These are phyloP conservation scores for Lissonota sp. DNA, from an alignment of 2,888 invertebrate species.

Conservation along the genomic window DNA sequence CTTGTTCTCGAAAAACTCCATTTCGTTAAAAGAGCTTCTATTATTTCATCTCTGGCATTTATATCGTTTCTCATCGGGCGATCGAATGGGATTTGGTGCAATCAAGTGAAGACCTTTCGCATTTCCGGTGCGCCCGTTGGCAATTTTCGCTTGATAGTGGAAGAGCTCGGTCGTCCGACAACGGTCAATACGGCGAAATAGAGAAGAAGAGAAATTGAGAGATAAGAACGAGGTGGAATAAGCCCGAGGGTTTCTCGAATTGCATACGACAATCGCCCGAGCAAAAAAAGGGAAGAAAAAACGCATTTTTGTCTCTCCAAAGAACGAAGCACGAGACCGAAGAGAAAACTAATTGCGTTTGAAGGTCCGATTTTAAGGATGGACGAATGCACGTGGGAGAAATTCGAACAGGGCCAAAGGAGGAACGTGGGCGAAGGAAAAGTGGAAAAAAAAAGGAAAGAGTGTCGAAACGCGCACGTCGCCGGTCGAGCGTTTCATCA, in stretches of 20 bases:
- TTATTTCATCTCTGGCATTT: constrained; percentile 7
- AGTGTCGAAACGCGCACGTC: constrained; percentile 37
- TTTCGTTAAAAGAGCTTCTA: background rate
- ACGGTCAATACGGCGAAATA: constrained; percentile 27
- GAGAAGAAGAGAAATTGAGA: constrained; percentile 1
- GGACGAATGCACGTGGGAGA: constrained; percentile 28
- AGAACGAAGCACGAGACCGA: background rate
- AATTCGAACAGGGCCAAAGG: background rate
- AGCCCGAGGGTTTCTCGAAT: constrained; percentile 18
- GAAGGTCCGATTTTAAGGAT: constrained; percentile 39
- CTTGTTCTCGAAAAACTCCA: background rate
- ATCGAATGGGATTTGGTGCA: constrained; percentile 41
- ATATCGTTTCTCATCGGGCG: constrained; percentile 25
- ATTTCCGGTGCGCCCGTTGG: background rate
- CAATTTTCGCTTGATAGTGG: constrained; percentile 21
- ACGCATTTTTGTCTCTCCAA: constrained; percentile 2
- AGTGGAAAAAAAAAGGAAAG: constrained; percentile 13
- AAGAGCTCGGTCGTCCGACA: constrained; percentile 22
- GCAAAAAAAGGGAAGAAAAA: constrained; percentile 12
- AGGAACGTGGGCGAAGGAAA: background rate
- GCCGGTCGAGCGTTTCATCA: constrained; percentile 57
- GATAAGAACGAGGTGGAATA: constrained; percentile 43
- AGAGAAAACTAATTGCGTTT: constrained; percentile 59
- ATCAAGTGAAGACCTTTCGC: constrained; percentile 47
- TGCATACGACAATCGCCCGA: background rate